phyloP scores from a whole-genome alignment of 37 sponge, comb jelly and placozoan species.

The Beroe forskalii region DNA sequence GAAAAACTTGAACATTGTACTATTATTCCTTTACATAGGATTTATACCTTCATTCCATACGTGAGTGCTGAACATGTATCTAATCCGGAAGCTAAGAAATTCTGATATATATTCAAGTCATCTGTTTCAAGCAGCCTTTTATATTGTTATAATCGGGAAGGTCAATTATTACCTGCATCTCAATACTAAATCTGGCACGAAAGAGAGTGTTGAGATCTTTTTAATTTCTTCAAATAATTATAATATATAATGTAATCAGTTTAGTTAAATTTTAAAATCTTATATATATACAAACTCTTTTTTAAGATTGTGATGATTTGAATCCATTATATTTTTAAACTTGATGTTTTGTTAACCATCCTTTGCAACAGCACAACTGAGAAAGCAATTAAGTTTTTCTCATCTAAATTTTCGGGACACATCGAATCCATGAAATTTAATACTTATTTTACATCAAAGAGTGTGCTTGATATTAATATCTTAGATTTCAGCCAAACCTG shows the following conservation, averaged over 20 bases:
- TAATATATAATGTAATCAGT: conserved; percentile 41
- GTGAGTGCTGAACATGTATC: not conserved
- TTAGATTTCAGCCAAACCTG: too few species aligned
- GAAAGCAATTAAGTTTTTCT: too few species aligned
- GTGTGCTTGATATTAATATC: too few species aligned
- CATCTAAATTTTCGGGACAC: too few species aligned
- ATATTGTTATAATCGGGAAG: too few species aligned
- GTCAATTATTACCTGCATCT: not conserved
- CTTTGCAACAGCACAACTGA: not conserved
- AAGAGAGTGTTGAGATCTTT: conserved; percentile 6
- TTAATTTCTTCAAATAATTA: conserved; percentile 28
- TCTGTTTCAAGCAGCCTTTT: too few species aligned
- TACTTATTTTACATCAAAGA: too few species aligned
- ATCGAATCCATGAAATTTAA: too few species aligned
- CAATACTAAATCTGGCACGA: too few species aligned
- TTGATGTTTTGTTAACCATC: conserved; percentile 48
- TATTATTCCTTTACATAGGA: not conserved
- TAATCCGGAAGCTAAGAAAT: not conserved
- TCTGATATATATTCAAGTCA: too few species aligned
- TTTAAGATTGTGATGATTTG: conserved; percentile 59
- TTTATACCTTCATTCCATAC: not conserved
- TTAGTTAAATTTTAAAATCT: conserved; percentile 49
- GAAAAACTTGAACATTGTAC: conserved; percentile 33
- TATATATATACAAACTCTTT: conserved; percentile 44
- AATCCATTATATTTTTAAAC: conserved; percentile 55